Evolutionary conservation across 2,113 vertebrate genomes (phyloP), one percentile per base, ranked within the genome.

Genomic region (Dryoscopus gambensis): DNA sequence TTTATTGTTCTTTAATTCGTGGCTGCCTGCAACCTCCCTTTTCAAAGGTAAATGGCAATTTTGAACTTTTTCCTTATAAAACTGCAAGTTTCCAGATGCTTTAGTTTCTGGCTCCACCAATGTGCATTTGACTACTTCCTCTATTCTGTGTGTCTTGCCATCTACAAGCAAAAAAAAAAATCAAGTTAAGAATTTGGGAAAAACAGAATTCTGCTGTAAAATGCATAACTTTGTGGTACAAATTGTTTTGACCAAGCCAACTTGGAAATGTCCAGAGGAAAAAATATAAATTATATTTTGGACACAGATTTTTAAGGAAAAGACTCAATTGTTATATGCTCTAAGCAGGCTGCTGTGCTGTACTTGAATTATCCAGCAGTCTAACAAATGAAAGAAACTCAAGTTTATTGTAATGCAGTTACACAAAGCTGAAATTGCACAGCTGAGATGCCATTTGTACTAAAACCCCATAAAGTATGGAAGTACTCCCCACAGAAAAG

Each of bases 1-100:
- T 90, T 96, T 98, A 59, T 49, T 86, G 55, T 93, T 98, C 74
- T 93, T 96, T 82, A 95, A 85, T 65, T 95, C 95, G 2, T 96
- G 95, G 94, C 92, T 83, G 65, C 37, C 57, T 64, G 63, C 57
- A 64, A 59, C 63, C 57, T 89, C 87, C 10, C 57, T 74, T 90
- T 95, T 97, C 82, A 92, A 77, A 50, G 95, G 75, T 75, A 96
- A 95, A n/a, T 80, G 89, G 90, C 91, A 97, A 49, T 96, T 97
- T 35, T 91, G 73, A 79, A 81, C 52, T 15, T 98, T 97, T 92
- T 97, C 96, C 95, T 97, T 99, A 88, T 98, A 98, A 95, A 99
- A 99, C 96, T 99, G 99, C 77, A 99, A 95, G 30, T 94, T 98
- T 83, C 93, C 97, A 19, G 59, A 93, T 64, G 87, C 77, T 59